A percentile compares a stretch with the other conserved stretches of the same genome.
Conservation (phyloP, 2,888 invertebrate genomes). For the Caenorhabditis panamensis region DNA sequence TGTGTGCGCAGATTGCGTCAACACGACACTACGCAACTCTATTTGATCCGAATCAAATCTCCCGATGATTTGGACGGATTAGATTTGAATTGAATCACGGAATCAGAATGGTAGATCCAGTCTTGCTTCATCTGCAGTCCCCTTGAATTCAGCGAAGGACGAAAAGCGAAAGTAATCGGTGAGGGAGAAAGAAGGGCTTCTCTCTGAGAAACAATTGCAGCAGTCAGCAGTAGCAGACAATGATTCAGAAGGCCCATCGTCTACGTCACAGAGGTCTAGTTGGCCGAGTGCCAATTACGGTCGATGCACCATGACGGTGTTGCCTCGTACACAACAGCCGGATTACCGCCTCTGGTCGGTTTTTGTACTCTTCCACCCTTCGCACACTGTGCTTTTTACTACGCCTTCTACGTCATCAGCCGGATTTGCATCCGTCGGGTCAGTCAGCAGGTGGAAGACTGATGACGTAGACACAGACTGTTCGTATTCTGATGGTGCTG, state of each 20-base stretch:
- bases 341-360: slow-evolving; percentile 49
- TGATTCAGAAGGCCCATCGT: slow-evolving; percentile 34
- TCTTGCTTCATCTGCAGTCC: not conserved
- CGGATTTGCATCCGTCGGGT: not conserved
- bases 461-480: slow-evolving; percentile 8
- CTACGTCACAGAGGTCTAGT: too few relatives aligned
- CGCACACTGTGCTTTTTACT: not conserved
- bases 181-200: slow-evolving; percentile 7
- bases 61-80: too few relatives aligned
- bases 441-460: slow-evolving; percentile 17
- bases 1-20: slow-evolving; percentile 14
- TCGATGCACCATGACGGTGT: not conserved
- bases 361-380: slow-evolving; percentile 14
- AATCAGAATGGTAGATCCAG: too few relatives aligned
- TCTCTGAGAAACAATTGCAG: not conserved
- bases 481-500: slow-evolving; percentile 8
- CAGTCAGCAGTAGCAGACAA: not conserved
- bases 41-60: not conserved
- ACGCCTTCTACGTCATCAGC: slow-evolving; percentile 31
- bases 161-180: slow-evolving; percentile 39
- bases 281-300: slow-evolving; percentile 43
- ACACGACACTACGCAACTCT: not conserved
- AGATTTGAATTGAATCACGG: too few relatives aligned
- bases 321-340: slow-evolving; percentile 8
- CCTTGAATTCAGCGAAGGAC: slow-evolving; percentile 14